These are phyloP conservation scores for Huso huso DNA, from an alignment of 2,797 vertebrate species.

Conservation along the genomic window DNA sequence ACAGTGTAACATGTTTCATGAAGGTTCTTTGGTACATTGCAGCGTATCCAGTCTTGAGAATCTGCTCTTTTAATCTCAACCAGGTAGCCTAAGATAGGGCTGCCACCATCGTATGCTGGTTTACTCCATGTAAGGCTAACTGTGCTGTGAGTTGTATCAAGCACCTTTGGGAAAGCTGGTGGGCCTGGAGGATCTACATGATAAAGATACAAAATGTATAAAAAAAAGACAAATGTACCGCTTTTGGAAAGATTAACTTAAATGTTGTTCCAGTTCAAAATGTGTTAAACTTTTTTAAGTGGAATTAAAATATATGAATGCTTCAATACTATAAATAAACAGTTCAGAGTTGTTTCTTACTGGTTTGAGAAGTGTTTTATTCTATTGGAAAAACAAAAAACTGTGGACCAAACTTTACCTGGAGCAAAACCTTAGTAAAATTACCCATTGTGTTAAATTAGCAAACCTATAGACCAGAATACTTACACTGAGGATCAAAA, in stretches of 20 bases:
- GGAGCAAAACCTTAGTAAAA: no score
- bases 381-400: no score
- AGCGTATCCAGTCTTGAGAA: slow-evolving; percentile 86
- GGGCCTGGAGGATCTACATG: slow-evolving; percentile 85
- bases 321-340: no score
- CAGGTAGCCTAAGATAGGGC: slow-evolving; percentile 88
- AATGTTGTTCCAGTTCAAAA: neutral
- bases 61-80: slow-evolving; percentile 86
- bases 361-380: no score
- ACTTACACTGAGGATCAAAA: slow-evolving; percentile 86
- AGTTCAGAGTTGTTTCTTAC: no score
- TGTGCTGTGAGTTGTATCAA: slow-evolving; percentile 73
- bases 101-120: slow-evolving; percentile 84
- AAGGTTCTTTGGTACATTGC: slow-evolving; percentile 92
- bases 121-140: slow-evolving; percentile 82
- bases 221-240: slow-evolving; percentile 12
- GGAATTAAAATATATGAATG: no score
- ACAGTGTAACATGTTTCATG: slow-evolving; percentile 80
- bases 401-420: no score
- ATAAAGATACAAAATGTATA: slow-evolving; percentile 1
- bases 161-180: slow-evolving; percentile 77
- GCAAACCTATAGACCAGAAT: neutral
- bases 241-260: slow-evolving; percentile 11
- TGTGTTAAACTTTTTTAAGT: no score
- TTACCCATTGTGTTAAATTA: no score